These are phyloP conservation scores for Aphaenogaster ashmeadi DNA, from an alignment of 1,140 invertebrate genomes.

Conservation along the genomic window DNA sequence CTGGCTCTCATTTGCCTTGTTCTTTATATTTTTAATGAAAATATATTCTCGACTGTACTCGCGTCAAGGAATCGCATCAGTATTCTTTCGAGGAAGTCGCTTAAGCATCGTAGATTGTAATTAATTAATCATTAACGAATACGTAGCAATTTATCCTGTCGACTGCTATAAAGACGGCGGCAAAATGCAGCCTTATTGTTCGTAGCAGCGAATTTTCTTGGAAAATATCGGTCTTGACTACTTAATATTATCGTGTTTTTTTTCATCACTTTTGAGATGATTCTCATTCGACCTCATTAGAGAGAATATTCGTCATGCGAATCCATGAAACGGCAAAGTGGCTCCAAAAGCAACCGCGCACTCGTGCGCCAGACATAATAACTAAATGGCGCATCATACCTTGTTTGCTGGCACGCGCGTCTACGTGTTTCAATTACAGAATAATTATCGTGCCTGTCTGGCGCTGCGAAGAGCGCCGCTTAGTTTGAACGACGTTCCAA, in stretches of 20 bases:
- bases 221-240: neutral
- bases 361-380: constrained; percentile 12
- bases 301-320: neutral
- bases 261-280: neutral
- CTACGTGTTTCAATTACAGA: constrained; percentile 68
- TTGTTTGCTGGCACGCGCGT: constrained; percentile 52
- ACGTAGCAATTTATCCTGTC: constrained; percentile 23
- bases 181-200: neutral
- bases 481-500: constrained; percentile 35
- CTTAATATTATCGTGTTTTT: constrained; percentile 2
- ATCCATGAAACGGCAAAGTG: constrained; percentile 8
- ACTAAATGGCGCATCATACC: constrained; percentile 10
- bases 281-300: constrained; percentile 37
- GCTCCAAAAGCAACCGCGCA: constrained; percentile 7
- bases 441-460: constrained; percentile 57
- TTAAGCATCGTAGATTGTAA: neutral
- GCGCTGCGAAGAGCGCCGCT: neutral
- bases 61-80: neutral
- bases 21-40: no score
- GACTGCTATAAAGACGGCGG: neutral
- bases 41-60: neutral
- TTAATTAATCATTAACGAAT: constrained; percentile 56
- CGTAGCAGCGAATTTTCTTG: constrained; percentile 29
- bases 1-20: no score
- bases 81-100: constrained; percentile 12